Conservation (phyloP, 2,888 invertebrate genomes). For the Lithophane semibrunnea region DNA sequence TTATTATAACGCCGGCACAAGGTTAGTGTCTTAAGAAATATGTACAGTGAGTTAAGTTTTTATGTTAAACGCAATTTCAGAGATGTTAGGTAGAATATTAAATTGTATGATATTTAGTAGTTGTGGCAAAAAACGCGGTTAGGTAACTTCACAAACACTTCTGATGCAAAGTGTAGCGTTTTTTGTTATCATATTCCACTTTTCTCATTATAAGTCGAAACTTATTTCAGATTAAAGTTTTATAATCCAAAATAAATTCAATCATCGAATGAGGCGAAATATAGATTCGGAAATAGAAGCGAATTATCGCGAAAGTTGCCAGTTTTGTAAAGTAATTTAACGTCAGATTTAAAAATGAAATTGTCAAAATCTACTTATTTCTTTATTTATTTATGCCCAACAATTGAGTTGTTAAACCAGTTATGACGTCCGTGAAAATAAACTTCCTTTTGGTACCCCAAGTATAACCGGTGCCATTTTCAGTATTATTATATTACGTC, state of each 20-base stretch:
- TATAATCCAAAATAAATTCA: slow-evolving; percentile 56
- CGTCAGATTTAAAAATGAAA: slow-evolving; percentile 55
- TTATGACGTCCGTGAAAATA: slow-evolving; percentile 47
- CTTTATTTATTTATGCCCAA: slow-evolving; percentile 10
- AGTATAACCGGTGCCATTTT: slow-evolving; percentile 51
- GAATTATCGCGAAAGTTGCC: slow-evolving; percentile 53
- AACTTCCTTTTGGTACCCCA: slow-evolving; percentile 31
- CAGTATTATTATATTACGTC: slow-evolving; percentile 77
- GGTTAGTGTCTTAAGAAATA: slow-evolving; percentile 34
- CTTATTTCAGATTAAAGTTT: slow-evolving; percentile 44
- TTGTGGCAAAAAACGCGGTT: slow-evolving; percentile 18
- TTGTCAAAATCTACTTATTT: slow-evolving; percentile 32
- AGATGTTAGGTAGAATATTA: slow-evolving; percentile 26
- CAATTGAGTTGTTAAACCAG: slow-evolving; percentile 33
- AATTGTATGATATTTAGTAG: slow-evolving; percentile 23
- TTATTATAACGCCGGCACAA: slow-evolving; percentile 37
- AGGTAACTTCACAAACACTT: slow-evolving; percentile 16
- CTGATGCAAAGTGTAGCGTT: slow-evolving; percentile 25
- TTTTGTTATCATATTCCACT: slow-evolving; percentile 38
- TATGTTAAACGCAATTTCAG: slow-evolving; percentile 14
- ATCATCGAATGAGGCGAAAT: slow-evolving; percentile 42
- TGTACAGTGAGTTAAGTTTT: slow-evolving; percentile 34
- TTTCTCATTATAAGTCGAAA: slow-evolving; percentile 26
- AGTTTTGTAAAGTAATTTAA: slow-evolving; percentile 59
- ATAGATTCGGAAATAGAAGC: slow-evolving; percentile 45